Base-by-base conservation (phyloP, 2,113 vertebrate genomes). In the Platysternon megacephalum region DNA sequence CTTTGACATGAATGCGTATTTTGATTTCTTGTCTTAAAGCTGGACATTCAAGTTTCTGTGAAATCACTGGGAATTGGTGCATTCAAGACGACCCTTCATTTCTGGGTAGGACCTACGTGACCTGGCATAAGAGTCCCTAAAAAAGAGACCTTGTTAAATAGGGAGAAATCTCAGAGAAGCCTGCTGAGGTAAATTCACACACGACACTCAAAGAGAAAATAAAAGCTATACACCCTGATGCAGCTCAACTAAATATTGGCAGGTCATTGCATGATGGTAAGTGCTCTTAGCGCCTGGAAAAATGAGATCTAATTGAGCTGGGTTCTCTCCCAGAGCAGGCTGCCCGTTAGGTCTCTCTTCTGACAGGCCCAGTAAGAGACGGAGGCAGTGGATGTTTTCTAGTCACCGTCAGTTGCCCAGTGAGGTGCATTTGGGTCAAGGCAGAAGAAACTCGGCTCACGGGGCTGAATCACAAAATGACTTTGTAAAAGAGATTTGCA, bases 21-120 rank as follows among this genome's bases (percentile, higher is more conserved):
- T 68, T 21, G 11, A 13, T 44, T 76, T 76, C 42, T 44, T 46
- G 22, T 28, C 74, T 44, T 5, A 42, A 44, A 28, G 42, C 10
- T 14, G 39, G 42, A 26, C 72, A 22, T 26, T 12, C 74, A 42
- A 11, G 22, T 76, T 22, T 11, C 39, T 4, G 11, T 42, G 42
- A 44, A 44, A 42, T 42, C 72, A 74, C 39, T 12, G 72, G n/a
- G 72, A 42, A 42, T 5, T 6, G 10, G 10, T 46, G 24, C 74
- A 68, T 17, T 68, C 65, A 39, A 68, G 35, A 39, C 5, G 19
- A n/a, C 8, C 22, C 72, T 74, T 24, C 72, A 74, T 44, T 10
- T 42, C 72, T 42, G 22, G 98, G 96, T 98, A 98, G 97, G 98
- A 19, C 28, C 56, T 12, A 29, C 2, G 28, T 14, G 56, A 61